A percentile compares a stretch with the other conserved stretches of the same genome.
These are phyloP conservation scores for Moxostoma hubbsi DNA, from an alignment of 2,797 vertebrate genomes.

Conservation along the genomic window DNA sequence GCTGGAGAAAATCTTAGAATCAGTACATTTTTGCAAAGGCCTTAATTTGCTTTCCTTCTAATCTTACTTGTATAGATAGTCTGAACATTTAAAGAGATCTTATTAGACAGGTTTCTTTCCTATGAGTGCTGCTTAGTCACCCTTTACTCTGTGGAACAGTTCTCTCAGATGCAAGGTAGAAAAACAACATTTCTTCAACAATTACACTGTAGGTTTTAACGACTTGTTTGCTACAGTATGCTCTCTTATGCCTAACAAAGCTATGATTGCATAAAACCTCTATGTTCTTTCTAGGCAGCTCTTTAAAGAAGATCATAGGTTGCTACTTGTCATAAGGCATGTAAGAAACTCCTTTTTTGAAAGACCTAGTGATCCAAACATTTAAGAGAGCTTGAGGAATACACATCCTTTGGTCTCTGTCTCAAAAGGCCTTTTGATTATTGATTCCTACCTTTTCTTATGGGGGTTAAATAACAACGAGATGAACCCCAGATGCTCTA, in stretches of 20 bases:
- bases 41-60: no score
- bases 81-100: no score
- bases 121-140: background rate
- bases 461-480: background rate
- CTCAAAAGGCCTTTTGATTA: constrained; percentile 75
- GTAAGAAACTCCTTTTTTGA: constrained; percentile 72
- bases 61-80: no score
- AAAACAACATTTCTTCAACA: background rate
- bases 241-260: constrained; percentile 53
- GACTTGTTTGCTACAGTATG: background rate
- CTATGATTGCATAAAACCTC: constrained; percentile 54
- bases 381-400: constrained; percentile 49
- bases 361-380: constrained; percentile 67
- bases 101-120: background rate
- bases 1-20: no score
- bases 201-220: constrained; percentile 1
- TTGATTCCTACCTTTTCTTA: constrained; percentile 73
- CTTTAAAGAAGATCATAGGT: background rate
- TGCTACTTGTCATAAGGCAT: constrained; percentile 60
- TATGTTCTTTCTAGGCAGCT: constrained; percentile 51
- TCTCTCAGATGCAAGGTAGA: no score
- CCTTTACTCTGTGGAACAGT: background rate
- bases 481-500: constrained; percentile 13
- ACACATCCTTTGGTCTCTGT: constrained; percentile 70
- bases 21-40: no score